A percentile compares a stretch with the other conserved stretches of the same genome.
Evolutionary conservation across 2,113 vertebrate species (phyloP).

Genomic region (Actenoides lindsayi): DNA sequence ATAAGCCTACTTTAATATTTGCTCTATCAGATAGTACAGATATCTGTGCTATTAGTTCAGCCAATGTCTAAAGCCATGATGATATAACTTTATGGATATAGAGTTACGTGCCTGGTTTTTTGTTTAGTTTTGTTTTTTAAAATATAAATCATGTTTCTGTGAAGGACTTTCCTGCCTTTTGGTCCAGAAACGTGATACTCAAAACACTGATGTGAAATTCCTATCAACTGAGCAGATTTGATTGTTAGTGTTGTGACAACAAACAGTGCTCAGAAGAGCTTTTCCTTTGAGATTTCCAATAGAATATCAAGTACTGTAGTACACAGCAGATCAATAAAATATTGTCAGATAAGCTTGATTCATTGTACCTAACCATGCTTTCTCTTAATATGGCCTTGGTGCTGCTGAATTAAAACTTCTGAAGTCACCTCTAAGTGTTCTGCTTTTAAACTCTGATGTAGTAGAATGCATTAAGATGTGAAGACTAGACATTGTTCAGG

Average conservation of each 20-base stretch:
- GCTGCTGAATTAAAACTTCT: neutral
- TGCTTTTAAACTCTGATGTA: neutral
- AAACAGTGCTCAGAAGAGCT: neutral
- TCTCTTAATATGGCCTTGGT: neutral
- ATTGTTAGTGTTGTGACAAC: neutral
- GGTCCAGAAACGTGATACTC: neutral
- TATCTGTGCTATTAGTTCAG: neutral
- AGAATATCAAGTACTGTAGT: neutral
- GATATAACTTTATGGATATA: neutral
- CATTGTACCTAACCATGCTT: neutral
- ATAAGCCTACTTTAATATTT: neutral
- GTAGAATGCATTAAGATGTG: neutral
- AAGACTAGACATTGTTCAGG: neutral
- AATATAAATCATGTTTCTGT: neutral
- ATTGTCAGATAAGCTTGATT: neutral
- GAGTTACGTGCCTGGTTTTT: neutral
- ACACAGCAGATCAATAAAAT: neutral
- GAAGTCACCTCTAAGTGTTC: neutral
- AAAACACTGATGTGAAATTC: neutral
- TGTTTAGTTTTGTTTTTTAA: too few species aligned
- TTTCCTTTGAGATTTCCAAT: neutral
- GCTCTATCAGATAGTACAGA: neutral
- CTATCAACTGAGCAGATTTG: neutral
- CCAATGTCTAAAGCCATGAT: neutral
- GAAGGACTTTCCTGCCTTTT: neutral